A percentile compares a stretch with the other conserved stretches of the same genome.
Evolutionary conservation across 2,113 vertebrate genomes (phyloP).

Genomic region (Zingel zingel): DNA sequence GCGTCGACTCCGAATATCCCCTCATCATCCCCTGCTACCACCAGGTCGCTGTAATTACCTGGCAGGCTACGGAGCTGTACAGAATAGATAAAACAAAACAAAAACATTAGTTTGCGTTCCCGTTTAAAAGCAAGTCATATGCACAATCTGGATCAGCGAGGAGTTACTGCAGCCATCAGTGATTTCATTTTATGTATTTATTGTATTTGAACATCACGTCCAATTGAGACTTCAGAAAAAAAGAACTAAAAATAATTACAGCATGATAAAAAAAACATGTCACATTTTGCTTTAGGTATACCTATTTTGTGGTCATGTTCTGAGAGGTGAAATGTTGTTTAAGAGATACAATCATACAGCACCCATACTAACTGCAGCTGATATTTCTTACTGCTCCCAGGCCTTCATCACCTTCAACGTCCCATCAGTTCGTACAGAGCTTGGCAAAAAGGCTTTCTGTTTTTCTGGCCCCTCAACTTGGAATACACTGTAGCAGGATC

Average conservation of each 20-base stretch:
- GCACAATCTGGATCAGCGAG: not conserved
- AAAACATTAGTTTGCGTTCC: not conserved
- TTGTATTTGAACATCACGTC: not conserved
- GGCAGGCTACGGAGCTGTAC: constrained; percentile 79
- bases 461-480: too few relatives aligned
- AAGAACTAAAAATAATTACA: not conserved
- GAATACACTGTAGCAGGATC: too few relatives aligned
- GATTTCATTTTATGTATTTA: not conserved
- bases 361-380: not conserved
- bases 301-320: not conserved
- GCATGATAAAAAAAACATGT: not conserved
- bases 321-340: not conserved
- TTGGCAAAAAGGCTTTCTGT: too few relatives aligned
- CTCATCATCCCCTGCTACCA: constrained; percentile 78
- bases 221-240: not conserved
- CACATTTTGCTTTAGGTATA: not conserved
- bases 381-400: not conserved
- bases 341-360: not conserved
- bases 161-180: not conserved
- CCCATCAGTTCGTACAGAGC: too few relatives aligned
- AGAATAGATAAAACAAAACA: constrained; percentile 13
- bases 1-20: constrained; percentile 88
- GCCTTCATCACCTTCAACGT: too few relatives aligned
- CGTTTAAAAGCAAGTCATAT: not conserved
- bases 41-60: constrained; percentile 77